Conservation (phyloP, 2,113 vertebrate genomes). For the Phaethon lepturus region DNA sequence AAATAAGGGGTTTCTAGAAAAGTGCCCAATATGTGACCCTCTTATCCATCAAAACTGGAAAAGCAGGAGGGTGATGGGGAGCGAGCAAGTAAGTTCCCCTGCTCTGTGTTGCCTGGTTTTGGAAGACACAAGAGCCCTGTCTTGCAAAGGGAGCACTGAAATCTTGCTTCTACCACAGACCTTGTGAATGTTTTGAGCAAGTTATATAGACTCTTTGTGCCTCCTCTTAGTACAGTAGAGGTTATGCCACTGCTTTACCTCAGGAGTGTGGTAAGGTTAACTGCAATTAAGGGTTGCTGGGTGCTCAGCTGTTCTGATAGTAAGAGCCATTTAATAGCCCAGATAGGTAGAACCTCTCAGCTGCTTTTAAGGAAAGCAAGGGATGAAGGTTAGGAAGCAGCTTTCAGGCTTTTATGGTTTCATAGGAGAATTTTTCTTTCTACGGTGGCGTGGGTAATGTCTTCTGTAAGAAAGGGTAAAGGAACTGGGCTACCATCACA, state of each 20-base stretch:
- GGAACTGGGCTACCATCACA: not conserved
- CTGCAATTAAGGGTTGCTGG: not conserved
- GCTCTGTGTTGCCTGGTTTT: not conserved
- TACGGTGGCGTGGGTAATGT: not conserved
- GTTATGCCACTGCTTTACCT: not conserved
- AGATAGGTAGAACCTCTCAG: not conserved
- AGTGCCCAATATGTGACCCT: not conserved
- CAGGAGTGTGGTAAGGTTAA: not conserved
- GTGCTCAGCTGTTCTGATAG: not conserved
- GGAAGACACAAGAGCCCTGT: not conserved
- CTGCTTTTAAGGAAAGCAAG: not conserved
- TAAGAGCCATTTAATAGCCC: not conserved
- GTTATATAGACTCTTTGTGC: not conserved
- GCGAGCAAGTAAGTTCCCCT: not conserved
- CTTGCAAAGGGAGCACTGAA: not conserved
- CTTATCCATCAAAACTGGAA: not conserved
- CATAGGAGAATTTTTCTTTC: not conserved
- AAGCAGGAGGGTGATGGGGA: not conserved
- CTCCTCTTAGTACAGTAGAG: not conserved
- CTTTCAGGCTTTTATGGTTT: not conserved
- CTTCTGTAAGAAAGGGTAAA: not conserved
- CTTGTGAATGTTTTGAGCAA: not conserved
- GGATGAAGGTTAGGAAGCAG: not conserved
- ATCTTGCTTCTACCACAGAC: not conserved
- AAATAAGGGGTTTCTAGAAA: not conserved